Evolutionary conservation across 30 jellyfish, hydroid and myxozoan genomes (phyloP).

Genomic region (Nemopilema nomurai): DNA sequence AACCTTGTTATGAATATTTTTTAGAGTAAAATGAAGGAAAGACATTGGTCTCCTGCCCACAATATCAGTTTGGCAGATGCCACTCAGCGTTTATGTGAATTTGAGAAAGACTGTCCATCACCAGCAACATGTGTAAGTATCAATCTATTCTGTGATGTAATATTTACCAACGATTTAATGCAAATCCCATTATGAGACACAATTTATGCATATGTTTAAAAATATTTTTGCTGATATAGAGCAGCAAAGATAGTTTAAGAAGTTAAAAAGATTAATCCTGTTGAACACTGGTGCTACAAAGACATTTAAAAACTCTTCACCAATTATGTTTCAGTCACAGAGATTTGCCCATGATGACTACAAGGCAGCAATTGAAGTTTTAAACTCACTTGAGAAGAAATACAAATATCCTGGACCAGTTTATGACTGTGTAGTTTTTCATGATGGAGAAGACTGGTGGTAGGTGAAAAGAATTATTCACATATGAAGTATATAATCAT

Average conservation of each 20-base stretch:
- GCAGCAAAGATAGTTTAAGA: too few species aligned
- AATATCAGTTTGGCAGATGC: constrained; percentile 62
- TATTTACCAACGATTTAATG: too few species aligned
- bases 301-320: background rate
- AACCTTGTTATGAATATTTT: constrained; percentile 3
- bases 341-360: constrained; percentile 74
- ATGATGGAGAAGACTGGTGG: constrained; percentile 90
- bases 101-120: constrained; percentile 67
- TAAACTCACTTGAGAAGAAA: constrained; percentile 75
- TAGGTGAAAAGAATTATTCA: too few species aligned
- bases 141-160: background rate
- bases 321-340: constrained; percentile 30
- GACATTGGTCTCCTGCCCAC: constrained; percentile 74
- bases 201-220: too few species aligned
- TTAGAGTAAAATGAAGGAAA: constrained; percentile 75
- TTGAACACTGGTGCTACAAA: too few species aligned
- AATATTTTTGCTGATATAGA: background rate
- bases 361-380: constrained; percentile 79
- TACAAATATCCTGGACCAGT: constrained; percentile 91
- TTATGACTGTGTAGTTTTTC: constrained; percentile 92
- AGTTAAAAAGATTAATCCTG: too few species aligned
- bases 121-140: constrained; percentile 65
- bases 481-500: too few species aligned
- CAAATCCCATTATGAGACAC: too few species aligned
- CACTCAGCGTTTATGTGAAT: constrained; percentile 49